These are phyloP conservation scores for Mayetiola destructor DNA, from an alignment of 2,888 invertebrate species.

Conservation along the genomic window DNA sequence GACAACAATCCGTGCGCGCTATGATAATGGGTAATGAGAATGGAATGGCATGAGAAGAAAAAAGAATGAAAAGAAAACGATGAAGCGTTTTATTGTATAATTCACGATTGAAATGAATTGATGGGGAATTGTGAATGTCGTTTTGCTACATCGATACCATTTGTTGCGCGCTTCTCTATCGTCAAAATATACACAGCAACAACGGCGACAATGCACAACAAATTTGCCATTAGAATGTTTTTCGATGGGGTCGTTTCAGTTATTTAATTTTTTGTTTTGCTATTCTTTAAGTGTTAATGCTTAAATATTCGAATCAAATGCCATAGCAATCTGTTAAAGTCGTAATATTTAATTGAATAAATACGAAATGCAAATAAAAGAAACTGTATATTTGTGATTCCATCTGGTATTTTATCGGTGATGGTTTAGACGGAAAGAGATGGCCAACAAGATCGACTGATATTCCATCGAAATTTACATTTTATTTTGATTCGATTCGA, in stretches of 20 bases:
- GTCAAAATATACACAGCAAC: too few species aligned
- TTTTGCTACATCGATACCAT: background rate
- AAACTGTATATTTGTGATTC: too few species aligned
- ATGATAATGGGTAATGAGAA: too few species aligned
- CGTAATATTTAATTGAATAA: constrained; percentile 12
- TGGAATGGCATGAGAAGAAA: background rate
- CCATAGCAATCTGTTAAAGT: constrained; percentile 7
- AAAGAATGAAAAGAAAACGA: background rate
- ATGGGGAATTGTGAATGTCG: background rate
- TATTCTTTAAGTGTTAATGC: background rate
- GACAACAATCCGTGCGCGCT: too few species aligned
- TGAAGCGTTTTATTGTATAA: constrained; percentile 4
- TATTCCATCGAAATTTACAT: too few species aligned
- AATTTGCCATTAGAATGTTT: background rate
- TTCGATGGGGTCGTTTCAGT: background rate
- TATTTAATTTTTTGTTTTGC: background rate
- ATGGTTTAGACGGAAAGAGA: too few species aligned
- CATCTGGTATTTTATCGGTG: too few species aligned
- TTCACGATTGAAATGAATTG: constrained; percentile 13
- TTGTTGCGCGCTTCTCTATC: constrained; percentile 11
- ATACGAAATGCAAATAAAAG: constrained; percentile 10
- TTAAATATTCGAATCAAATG: background rate
- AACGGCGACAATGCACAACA: background rate
- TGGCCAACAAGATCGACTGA: too few species aligned
- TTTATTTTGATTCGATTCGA: background rate